Conservation (phyloP, 2,888 invertebrate genomes). For the Pandemis corylana region DNA sequence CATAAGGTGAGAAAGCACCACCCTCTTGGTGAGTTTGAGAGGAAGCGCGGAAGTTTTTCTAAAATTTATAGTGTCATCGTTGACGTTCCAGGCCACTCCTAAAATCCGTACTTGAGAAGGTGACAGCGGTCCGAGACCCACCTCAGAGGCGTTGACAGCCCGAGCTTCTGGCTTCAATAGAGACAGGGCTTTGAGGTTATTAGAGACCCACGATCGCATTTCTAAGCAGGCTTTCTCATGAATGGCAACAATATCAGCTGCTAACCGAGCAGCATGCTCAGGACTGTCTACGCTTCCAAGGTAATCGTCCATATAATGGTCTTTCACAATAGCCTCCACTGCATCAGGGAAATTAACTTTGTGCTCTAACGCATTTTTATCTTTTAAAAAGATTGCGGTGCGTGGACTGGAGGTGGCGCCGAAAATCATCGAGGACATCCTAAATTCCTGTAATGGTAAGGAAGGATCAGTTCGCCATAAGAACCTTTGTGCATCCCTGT, state of each 20-base stretch:
- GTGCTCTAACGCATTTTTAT: not conserved
- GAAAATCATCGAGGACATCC: not conserved
- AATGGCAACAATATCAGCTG: not conserved
- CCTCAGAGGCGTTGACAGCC: not conserved
- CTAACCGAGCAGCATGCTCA: not conserved
- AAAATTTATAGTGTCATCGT: not conserved
- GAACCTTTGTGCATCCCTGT: not conserved
- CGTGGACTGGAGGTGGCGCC: not conserved
- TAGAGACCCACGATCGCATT: not conserved
- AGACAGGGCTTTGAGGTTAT: not conserved
- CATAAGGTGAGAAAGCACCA: not conserved
- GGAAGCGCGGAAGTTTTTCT: not conserved
- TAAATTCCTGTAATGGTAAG: not conserved
- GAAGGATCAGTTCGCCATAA: not conserved
- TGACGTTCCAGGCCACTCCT: not conserved
- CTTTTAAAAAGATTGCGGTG: not conserved
- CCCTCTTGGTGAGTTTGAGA: not conserved
- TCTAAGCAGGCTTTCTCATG: not conserved
- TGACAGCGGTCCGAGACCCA: not conserved
- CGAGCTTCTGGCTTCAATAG: not conserved
- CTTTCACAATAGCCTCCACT: not conserved
- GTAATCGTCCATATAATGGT: not conserved
- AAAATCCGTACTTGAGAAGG: not conserved
- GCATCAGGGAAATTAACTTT: not conserved
- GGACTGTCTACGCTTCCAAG: not conserved